A percentile compares a stretch with the other conserved stretches of the same genome.
phyloP scores from a whole-genome alignment of 2,113 vertebrate genomes.

The Eptesicus fuscus region DNA sequence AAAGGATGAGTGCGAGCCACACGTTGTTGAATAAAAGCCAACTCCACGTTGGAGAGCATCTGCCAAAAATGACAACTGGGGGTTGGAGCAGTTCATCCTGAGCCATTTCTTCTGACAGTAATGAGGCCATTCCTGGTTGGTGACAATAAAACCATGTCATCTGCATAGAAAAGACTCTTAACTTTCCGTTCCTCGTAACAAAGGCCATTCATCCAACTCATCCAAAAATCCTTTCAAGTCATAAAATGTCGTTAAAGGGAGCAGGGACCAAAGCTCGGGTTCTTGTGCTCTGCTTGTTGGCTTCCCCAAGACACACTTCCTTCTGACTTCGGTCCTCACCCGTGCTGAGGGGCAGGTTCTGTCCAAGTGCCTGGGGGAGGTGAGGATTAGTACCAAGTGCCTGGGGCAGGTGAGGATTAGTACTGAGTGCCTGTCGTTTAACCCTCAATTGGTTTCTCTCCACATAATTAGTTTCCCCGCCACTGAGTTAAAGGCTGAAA shows the following conservation, averaged over 20 bases:
- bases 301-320: accelerated
- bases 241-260: neutral
- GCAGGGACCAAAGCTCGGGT: neutral
- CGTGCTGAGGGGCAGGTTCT: neutral
- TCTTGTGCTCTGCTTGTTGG: neutral
- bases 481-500: slow-evolving; percentile 41
- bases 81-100: neutral
- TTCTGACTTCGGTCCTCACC: accelerated
- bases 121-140: slow-evolving; percentile 5
- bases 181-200: neutral
- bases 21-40: slow-evolving; percentile 46
- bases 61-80: neutral
- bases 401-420: neutral
- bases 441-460: neutral
- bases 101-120: slow-evolving; percentile 10
- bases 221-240: slow-evolving; percentile 24
- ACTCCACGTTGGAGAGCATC: neutral
- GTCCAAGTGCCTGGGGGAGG: accelerated
- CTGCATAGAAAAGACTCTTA: slow-evolving; percentile 39
- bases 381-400: neutral
- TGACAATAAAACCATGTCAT: slow-evolving; percentile 44
- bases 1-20: neutral
- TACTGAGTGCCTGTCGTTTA: neutral
- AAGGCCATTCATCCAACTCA: neutral
- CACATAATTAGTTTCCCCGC: slow-evolving; percentile 36